Base-by-base conservation (phyloP, 2,797 vertebrate species). In the Tenualosa thibaudeaui region DNA sequence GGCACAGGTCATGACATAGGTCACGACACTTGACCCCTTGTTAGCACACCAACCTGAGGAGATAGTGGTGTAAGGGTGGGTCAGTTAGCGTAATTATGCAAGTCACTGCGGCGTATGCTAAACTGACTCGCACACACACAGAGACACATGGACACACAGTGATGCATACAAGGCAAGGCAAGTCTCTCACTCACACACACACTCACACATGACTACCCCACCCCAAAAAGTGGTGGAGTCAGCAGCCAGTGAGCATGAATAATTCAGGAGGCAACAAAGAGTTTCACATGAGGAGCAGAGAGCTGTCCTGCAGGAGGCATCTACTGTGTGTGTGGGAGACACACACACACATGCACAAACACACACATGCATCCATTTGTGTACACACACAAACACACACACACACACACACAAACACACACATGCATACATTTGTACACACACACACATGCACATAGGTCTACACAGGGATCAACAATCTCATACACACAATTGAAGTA, bases 61-160 rank as follows among this genome's bases (percentile, higher is more conserved):
- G 68, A 40, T 15, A 40, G 13, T 2, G 37, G 15, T 17, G 31
- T 37, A 75, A 31, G 68, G 26, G n/a, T 40, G 31, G 65, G 68
- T 75, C 68, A 75, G 31, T 75, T 75, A 75, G 68, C 31, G 68
- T 17, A 37, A 75, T 75, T 75, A 75, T 75, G 68, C 68, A 4
- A 75, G 37, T 75, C 31, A 75, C 68, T 75, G 68, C 68, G 68
- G 68, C 68, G 68, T 75, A 75, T 75, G 81, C 51, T 53, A 84
- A 50, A 54, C 65, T 50, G 49, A 7, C 65, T 51, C 68, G 78
- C 62, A 82, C 49, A 58, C 31, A 53, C 31, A 8, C 46, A 81
- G 22, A 62, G 10, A 37, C 26, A 71, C 58, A 71, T 46, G 54
- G 43, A 81, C 71, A 71, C 46, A 85, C 81, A 43, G 1, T n/a